Conservation (phyloP, 2,113 vertebrate species). For the Lepus europaeus region DNA sequence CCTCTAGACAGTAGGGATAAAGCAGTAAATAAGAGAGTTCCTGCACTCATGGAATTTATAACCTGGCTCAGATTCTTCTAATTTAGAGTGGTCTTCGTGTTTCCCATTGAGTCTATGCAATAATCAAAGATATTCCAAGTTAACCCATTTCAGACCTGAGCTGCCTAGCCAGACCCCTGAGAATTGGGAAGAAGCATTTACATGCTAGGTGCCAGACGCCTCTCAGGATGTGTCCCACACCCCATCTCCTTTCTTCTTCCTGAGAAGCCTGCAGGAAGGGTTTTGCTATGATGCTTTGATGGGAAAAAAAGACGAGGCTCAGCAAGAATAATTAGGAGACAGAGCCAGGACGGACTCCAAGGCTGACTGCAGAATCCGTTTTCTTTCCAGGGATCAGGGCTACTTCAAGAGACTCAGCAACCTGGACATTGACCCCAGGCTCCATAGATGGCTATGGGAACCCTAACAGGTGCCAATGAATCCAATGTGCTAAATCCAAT, state of each 20-base stretch:
- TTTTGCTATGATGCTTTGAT: neutral
- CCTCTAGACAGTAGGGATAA: neutral
- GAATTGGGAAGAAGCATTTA: neutral
- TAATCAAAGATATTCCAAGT: neutral
- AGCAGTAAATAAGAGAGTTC: neutral
- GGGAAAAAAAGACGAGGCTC: neutral
- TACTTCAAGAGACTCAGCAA: neutral
- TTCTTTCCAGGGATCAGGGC: neutral
- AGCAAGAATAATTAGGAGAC: neutral
- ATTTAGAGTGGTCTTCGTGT: neutral
- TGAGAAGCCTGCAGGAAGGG: neutral
- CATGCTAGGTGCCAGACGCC: neutral
- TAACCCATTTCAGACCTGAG: conserved; percentile 17
- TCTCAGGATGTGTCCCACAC: neutral
- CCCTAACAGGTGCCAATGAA: neutral
- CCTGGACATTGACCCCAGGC: neutral
- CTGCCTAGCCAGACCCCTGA: neutral
- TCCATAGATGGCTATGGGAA: neutral
- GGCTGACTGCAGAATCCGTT: neutral
- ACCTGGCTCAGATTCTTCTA: neutral
- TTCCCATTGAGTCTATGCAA: neutral
- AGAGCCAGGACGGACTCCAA: neutral
- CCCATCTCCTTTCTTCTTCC: neutral
- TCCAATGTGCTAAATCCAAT: neutral
- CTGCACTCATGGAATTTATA: neutral